Conservation (phyloP, 2,888 invertebrate genomes). For the Scelioninae gen. 2 region DNA sequence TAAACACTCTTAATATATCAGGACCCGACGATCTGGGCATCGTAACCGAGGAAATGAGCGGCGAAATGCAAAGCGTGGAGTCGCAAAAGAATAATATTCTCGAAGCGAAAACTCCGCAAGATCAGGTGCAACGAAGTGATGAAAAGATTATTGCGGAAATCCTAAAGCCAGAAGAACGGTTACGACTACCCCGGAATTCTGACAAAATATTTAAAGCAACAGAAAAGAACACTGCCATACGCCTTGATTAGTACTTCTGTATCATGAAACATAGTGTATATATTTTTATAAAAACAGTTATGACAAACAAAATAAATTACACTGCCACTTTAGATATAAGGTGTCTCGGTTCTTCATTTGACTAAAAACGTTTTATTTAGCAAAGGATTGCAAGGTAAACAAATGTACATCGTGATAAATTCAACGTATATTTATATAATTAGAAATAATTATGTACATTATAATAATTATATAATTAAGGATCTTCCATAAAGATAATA, state of each 20-base stretch:
- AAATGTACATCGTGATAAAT: conserved; percentile 49
- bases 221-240: conserved; percentile 73
- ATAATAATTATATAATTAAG: conserved; percentile 52
- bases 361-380: no score
- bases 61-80: conserved; percentile 60
- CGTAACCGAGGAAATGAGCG: conserved; percentile 65
- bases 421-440: conserved; percentile 59
- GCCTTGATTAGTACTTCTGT: conserved; percentile 72
- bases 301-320: conserved; percentile 49
- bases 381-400: conserved; percentile 7
- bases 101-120: conserved; percentile 32
- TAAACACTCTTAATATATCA: conserved; percentile 64
- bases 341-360: not conserved
- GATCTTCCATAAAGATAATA: conserved; percentile 53
- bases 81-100: conserved; percentile 48
- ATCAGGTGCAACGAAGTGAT: conserved; percentile 67
- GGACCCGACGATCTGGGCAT: conserved; percentile 65
- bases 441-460: conserved; percentile 58
- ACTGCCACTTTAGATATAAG: conserved; percentile 36
- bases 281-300: conserved; percentile 71
- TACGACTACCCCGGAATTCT: conserved; percentile 63
- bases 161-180: conserved; percentile 69
- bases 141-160: conserved; percentile 74
- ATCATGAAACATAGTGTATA: conserved; percentile 70
- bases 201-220: conserved; percentile 71